Evolutionary conservation across 2,888 invertebrate genomes (phyloP), one percentile per base, ranked within the genome.

Genomic region (Limnephilus rhombicus): DNA sequence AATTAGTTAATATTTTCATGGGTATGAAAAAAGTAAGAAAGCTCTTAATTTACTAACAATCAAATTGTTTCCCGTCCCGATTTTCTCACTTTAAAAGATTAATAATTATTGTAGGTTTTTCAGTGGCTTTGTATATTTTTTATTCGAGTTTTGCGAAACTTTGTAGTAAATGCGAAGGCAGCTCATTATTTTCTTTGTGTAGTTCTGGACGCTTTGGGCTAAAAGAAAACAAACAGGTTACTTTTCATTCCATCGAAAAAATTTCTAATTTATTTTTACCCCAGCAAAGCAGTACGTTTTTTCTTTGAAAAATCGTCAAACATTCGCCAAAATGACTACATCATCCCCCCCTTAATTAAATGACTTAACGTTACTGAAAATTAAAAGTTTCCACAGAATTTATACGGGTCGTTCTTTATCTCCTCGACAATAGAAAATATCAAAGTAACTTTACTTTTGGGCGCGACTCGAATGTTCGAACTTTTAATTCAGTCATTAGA

Each of bases 401-500:
- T 86, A 45, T 49, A n/a, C 29, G n/a, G 29, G 49, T n/a, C 45
- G 11, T 29, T n/a, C 49, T 41, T 86, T 86, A 86, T 86, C 86
- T 86, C 86, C 29, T n/a, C 45, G 86, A 86, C 86, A 86, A 86
- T 86, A 86, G 86, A 45, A 86, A 86, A 86, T 49, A 86, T 86
- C 86, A 41, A n/a, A 86, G 86, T 86, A 41, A 45, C 49, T 86
- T 68, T 68, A 68, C 68, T 86, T 85, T 45, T 86, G 34, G 83
- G 86, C 86, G 45, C n/a, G 45, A 45, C 86, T 86, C 86, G 85
- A 85, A 68, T 68, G 68, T 86, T 86, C 29, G 86, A 86, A 86
- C 45, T 86, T 86, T 86, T 86, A 86, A 86, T 86, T 86, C 49
- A 86, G 86, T 86, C 86, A 86, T 86, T 86, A 86, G 86, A 49